phyloP scores from a whole-genome alignment of 2,113 vertebrate genomes.

The Ammodramus savannarum region DNA sequence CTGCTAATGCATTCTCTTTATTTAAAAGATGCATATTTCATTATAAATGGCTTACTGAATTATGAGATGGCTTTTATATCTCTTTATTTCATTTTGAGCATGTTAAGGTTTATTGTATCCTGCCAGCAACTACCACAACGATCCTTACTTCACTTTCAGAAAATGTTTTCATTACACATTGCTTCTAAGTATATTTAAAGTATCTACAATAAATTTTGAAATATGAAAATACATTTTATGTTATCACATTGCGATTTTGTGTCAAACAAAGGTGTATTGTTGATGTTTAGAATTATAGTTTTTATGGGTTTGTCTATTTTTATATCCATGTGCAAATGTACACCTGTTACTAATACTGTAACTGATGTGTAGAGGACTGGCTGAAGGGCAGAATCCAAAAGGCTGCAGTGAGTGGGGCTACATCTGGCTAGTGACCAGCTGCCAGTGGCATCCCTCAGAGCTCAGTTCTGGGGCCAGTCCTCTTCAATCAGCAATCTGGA shows the following conservation, averaged over 20 bases:
- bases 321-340: background rate
- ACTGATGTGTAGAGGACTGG: background rate
- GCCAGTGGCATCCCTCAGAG: fast-evolving
- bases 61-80: background rate
- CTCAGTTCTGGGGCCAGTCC: background rate
- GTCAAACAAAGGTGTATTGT: background rate
- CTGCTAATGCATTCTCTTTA: background rate
- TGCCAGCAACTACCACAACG: background rate
- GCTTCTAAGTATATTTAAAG: background rate
- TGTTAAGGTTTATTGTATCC: background rate
- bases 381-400: background rate
- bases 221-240: background rate
- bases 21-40: constrained; percentile 24
- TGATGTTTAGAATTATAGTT: background rate
- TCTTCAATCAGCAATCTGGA: background rate
- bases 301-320: background rate
- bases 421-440: fast-evolving
- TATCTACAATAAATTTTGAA: background rate
- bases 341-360: background rate
- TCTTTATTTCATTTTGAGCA: constrained; percentile 30
- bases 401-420: background rate
- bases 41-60: constrained; percentile 20
- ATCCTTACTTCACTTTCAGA: background rate
- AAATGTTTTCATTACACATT: background rate
- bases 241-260: background rate